These are phyloP conservation scores for Napeogenes inachia DNA, from an alignment of 2,888 invertebrate genomes.

Conservation along the genomic window DNA sequence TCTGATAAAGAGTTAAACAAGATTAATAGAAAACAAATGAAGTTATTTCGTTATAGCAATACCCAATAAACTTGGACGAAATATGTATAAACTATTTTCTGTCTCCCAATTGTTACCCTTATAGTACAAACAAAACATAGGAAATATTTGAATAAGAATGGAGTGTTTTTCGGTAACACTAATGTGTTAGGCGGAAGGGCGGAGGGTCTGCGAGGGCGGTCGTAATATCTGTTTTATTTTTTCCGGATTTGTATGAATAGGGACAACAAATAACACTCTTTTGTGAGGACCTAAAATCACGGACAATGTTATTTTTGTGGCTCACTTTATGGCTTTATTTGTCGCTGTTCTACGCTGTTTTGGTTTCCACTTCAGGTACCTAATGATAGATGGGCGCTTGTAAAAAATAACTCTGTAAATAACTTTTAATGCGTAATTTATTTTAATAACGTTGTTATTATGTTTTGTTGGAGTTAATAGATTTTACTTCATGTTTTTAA, in stretches of 20 bases:
- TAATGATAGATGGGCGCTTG: conserved; percentile 19
- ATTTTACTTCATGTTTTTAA: neutral
- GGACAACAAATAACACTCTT: conserved; percentile 64
- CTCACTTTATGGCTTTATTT: conserved; percentile 70
- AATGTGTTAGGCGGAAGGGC: conserved; percentile 70
- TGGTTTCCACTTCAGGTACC: conserved; percentile 35
- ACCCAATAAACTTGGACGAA: neutral
- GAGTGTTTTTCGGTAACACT: conserved; percentile 65
- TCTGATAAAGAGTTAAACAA: no score
- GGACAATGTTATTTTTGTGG: conserved; percentile 64
- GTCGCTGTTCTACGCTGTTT: conserved; percentile 43
- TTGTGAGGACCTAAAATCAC: conserved; percentile 59
- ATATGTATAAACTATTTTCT: neutral
- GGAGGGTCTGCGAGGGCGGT: conserved; percentile 49
- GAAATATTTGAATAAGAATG: conserved; percentile 77
- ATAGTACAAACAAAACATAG: conserved; percentile 70
- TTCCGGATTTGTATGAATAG: conserved; percentile 72
- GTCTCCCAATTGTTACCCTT: conserved; percentile 7
- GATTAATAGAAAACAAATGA: no score
- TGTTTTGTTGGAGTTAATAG: neutral
- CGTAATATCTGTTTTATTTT: conserved; percentile 74
- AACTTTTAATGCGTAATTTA: conserved; percentile 6
- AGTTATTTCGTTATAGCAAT: no score
- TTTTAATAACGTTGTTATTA: conserved; percentile 2
- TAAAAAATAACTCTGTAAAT: conserved; percentile 6